A percentile compares a stretch with the other conserved stretches of the same genome.
Evolutionary conservation across 2,888 invertebrate species (phyloP).

Genomic region (Epinotia bilunana): DNA sequence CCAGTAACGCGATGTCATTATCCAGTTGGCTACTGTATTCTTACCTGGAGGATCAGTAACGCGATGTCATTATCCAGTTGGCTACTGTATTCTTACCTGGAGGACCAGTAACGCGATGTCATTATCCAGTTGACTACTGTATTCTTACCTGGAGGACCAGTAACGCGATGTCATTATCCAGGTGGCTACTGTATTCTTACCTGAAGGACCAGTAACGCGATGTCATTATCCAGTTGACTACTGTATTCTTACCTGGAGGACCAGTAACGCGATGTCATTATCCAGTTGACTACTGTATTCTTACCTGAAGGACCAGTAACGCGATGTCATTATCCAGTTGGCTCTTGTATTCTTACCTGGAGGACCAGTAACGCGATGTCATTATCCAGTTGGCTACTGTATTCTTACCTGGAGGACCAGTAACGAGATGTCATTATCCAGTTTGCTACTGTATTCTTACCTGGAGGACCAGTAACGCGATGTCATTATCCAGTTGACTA

Average conservation of each 20-base stretch:
- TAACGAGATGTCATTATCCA: constrained; percentile 74
- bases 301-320: constrained; percentile 61
- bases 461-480: constrained; percentile 67
- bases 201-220: constrained; percentile 66
- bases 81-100: constrained; percentile 52
- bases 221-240: constrained; percentile 67
- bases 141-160: constrained; percentile 59
- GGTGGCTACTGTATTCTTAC: constrained; percentile 52
- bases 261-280: constrained; percentile 72
- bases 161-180: constrained; percentile 74
- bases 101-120: constrained; percentile 71
- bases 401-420: constrained; percentile 59
- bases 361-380: constrained; percentile 71
- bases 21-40: constrained; percentile 57
- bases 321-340: constrained; percentile 73
- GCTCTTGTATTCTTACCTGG: constrained; percentile 52
- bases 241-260: constrained; percentile 58
- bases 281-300: constrained; percentile 57
- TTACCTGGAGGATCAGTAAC: constrained; percentile 61
- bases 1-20: constrained; percentile 72
- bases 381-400: constrained; percentile 62
- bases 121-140: constrained; percentile 62
- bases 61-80: constrained; percentile 73
- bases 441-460: constrained; percentile 56
- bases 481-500: constrained; percentile 67